Percentiles rank a stretch among this genome's conserved stretches.
Conservation (phyloP, 2,797 vertebrate genomes). For the Callimico goeldii region DNA sequence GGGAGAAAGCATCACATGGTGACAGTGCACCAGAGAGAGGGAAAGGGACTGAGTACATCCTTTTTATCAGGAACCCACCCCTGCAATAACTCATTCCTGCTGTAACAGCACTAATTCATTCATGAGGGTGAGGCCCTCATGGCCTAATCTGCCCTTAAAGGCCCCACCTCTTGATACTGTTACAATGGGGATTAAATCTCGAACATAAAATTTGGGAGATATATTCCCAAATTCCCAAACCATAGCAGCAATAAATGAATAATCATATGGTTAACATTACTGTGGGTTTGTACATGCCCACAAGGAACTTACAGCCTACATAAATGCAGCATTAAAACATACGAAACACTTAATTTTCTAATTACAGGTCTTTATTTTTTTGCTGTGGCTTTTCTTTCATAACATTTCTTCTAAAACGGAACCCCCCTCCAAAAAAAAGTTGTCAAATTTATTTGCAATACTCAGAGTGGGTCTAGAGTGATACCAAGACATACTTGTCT, state of each 20-base stretch:
- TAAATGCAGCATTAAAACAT: neutral
- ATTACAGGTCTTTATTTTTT: neutral
- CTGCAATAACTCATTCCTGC: neutral
- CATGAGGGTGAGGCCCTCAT: neutral
- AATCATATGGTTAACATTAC: neutral
- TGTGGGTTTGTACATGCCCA: neutral
- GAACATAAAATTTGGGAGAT: neutral
- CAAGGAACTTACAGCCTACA: neutral
- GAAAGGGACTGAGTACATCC: neutral
- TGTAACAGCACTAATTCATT: neutral
- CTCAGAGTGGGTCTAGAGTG: neutral
- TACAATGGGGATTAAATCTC: neutral
- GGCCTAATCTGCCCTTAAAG: neutral
- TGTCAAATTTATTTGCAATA: neutral
- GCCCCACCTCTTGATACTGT: neutral
- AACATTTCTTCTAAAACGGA: slow-evolving; percentile 3
- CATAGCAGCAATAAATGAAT: neutral
- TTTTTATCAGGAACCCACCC: neutral
- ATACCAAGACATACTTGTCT: neutral
- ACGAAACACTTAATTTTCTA: neutral
- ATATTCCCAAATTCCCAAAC: neutral
- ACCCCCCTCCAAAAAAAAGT: neutral
- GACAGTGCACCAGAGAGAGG: neutral
- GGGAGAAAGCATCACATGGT: neutral
- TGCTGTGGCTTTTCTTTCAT: neutral